Base-by-base conservation (phyloP, 2,113 vertebrate genomes). In the Manacus vitellinus region DNA sequence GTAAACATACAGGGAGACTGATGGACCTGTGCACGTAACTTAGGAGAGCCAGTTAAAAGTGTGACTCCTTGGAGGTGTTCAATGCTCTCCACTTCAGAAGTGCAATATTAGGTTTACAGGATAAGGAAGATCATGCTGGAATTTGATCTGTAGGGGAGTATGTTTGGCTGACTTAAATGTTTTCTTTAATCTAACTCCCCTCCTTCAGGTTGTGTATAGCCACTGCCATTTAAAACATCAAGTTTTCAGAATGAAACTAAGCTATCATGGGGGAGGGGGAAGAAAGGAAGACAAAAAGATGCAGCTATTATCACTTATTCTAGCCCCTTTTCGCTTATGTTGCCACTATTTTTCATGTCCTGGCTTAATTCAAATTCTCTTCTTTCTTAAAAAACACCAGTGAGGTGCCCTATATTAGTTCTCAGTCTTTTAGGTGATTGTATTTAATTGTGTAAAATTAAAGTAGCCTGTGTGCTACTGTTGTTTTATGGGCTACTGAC, bases 11-110 rank as follows among this genome's bases (percentile, higher is more conserved):
- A 20, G 44, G n/a, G 27, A 90, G 39, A 23, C 27, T 12, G 35
- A 61, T 30, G 18, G 39, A 61, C 19, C 31, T 41, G 14, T 15
- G 33, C 25, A 7, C 1, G 0, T 6, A 31, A n/a, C 30, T n/a
- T 37, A 43, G 37, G 58, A 58, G n/a, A 21, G 33, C 6, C 63
- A 56, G 25, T 37, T 44, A 76, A 61, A 13, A 5, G 19, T 43
- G 35, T 46, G 90, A 61, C 25, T 37, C 30, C 46, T 51, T 56
- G 46, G 66, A 73, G 4, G 5, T 44, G 16, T 73, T 37, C 5
- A 16, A 7, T 20, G 24, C 10, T 63, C 6, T 44, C 59, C 6
- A 16, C 15, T 63, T 61, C 55, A 74, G 80, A 65, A 21, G 24
- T 14, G 44, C 31, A 39, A 7, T 35, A 63, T 20, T 35, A 51